Evolutionary conservation across 2,888 invertebrate species (phyloP), one percentile per base, ranked within the genome.

Genomic region (Lepetodrilus schrolli): DNA sequence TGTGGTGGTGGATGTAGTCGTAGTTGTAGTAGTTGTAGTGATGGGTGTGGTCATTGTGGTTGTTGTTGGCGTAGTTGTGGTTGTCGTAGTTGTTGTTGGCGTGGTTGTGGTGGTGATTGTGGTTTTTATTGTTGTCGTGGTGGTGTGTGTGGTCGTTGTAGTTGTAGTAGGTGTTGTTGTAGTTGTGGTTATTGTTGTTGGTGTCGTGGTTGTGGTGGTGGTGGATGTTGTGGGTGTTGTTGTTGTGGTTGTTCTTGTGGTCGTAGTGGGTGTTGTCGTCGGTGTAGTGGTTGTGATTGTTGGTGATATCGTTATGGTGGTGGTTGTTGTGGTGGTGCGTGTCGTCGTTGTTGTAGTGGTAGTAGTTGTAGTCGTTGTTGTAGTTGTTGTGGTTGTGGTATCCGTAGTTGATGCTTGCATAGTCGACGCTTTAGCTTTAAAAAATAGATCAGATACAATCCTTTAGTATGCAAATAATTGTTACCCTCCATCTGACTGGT

Each of bases 161-260:
- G 69, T 48, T 43, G 48, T 30, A 48, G 48, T 69, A 23, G 26
- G 2, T 23, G 69, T 48, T n/a, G 69, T 69, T 26, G 68, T 37
- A 38, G 43, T 23, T 4, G 68, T 68, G 23, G 38, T 68, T 3
- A 23, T 43, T 3, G 43, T 48, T 1, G 48, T 48, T n/a, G 48
- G 17, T n/a, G 48, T 4, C 2, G 48, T 48, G 4, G 48, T 4
- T 4, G 48, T 48, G 8, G 48, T 48, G 17, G 48, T 4, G 1
- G 48, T 48, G 17, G 48, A 20, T 4, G 48, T 4, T 17, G 58
- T 58, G 17, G 58, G 26, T 30, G 58, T 58, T 10, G 58, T 30
- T n/a, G 30, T 58, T 13, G 58, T 30, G 7, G 58, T 58, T n/a
- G 7, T 23, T 7, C n/a, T 58, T 30, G 58, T 30, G 1, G 51